phyloP scores from a whole-genome alignment of 2,113 vertebrate genomes.

The human region GRCh38 chr2:141021501-141022000 shows the following conservation, averaged over 20 bases:
- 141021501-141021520: constrained; percentile 59
- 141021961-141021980: neutral
- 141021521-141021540: neutral
- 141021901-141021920: neutral
- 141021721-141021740: neutral
- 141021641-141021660: neutral
- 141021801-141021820: neutral
- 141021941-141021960: neutral
- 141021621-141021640: neutral
- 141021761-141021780: neutral
- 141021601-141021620: constrained; percentile 29
- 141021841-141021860: neutral
- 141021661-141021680: neutral
- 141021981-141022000: neutral
- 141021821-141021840: neutral
- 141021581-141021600: neutral
- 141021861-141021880: neutral
- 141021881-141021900: neutral
- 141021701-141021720: neutral
- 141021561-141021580: neutral
- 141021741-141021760: neutral
- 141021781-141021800: neutral
- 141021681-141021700: neutral
- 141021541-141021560: neutral
- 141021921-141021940: neutral